Conservation (phyloP, 2,888 invertebrate genomes). For the Baronia brevicornis region DNA sequence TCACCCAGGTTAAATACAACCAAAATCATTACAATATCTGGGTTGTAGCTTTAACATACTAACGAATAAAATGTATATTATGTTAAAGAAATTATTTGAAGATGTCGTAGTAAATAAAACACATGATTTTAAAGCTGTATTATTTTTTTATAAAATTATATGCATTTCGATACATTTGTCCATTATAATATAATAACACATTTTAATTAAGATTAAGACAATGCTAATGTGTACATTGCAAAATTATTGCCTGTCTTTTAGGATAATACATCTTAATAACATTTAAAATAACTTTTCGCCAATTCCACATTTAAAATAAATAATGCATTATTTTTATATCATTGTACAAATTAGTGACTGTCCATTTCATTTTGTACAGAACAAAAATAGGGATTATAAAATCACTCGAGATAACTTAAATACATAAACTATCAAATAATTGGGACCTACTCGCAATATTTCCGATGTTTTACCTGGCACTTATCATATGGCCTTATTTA, state of each 20-base stretch:
- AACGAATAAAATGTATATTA: too few species aligned
- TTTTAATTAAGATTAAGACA: slow-evolving; percentile 23
- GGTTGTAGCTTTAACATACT: too few species aligned
- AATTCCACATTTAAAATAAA: too few species aligned
- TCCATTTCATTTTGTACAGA: slow-evolving; percentile 48
- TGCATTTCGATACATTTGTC: slow-evolving; percentile 59
- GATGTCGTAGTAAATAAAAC: slow-evolving; percentile 54
- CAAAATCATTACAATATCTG: too few species aligned
- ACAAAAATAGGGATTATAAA: slow-evolving; percentile 60
- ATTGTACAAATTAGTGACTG: slow-evolving; percentile 41
- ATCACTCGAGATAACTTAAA: slow-evolving; percentile 33
- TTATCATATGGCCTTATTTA: too few species aligned
- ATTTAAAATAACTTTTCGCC: slow-evolving; percentile 7
- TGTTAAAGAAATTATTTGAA: too few species aligned
- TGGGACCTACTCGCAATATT: too few species aligned
- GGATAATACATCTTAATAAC: slow-evolving; percentile 16
- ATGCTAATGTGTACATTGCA: slow-evolving; percentile 25
- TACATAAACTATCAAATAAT: slow-evolving; percentile 12
- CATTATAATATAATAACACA: slow-evolving; percentile 47
- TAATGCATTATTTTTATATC: slow-evolving; percentile 15
- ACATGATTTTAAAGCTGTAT: slow-evolving; percentile 49
- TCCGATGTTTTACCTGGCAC: too few species aligned
- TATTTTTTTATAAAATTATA: slow-evolving; percentile 68
- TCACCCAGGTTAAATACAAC: too few species aligned
- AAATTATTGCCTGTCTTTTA: slow-evolving; percentile 22